Evolutionary conservation across 2,888 invertebrate species (phyloP), one percentile per base, ranked within the genome.

Genomic region (Zygogramma bicolorata): DNA sequence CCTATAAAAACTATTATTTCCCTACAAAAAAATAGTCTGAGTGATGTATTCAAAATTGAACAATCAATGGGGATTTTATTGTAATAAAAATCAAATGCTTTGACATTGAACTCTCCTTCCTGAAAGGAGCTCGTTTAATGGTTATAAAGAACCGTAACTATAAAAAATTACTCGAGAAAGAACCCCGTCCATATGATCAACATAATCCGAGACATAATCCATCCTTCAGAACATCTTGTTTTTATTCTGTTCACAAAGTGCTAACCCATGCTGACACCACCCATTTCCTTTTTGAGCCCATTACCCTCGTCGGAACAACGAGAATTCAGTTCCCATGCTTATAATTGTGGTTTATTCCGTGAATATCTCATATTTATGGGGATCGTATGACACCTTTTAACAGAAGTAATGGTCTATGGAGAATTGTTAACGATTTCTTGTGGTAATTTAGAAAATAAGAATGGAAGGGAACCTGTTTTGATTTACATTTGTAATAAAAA

Each of bases 281-380:
- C 70, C 73, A 69, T 73, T 70, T 73, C 73, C 73, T 73, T 70
- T 73, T 34, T 68, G 63, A 63, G 62, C 22, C 63, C 53, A 68
- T 68, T 61, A 71, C 46, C 31, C 29, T 22, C 25, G 40, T 27
- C 20, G 46, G 46, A 29, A 63, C 29, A 63, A 46, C 46, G 18
- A 63, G 63, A 63, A 46, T 46, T 15, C 29, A 10, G 46, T 63
- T 63, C 63, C 31, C 63, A 63, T 63, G 15, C 46, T 42, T 1
- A 42, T 40, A 61, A 27, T 53, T 5, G 25, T 5, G 27, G n/a
- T 42, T 42, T 15, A 62, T 22, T 20, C 62, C 27, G 15, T 62
- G 22, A 13, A 42, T 22, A 22, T 25, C 42, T 62, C 40, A 46
- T 40, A 62, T 62, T 62, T 42, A 62, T 42, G 42, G 42, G 62